Conservation (phyloP, 1,140 invertebrate species). For the Palaemon carinicauda region DNA sequence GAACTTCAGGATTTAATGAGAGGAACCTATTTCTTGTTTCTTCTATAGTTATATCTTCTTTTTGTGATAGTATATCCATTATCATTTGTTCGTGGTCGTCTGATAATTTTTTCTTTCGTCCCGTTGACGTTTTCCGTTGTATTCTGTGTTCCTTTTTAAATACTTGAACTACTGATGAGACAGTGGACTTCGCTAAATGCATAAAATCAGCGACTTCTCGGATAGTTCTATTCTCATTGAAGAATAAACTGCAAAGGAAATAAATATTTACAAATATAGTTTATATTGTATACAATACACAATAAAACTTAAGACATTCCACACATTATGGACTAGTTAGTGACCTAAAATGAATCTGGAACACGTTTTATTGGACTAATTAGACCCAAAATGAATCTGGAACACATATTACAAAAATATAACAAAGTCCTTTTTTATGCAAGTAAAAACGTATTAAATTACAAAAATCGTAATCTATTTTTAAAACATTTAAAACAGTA, state of each 20-base stretch:
- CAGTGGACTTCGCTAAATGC: constrained; percentile 59
- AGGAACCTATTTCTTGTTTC: constrained; percentile 59
- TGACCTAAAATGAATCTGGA: background rate
- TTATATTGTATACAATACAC: background rate
- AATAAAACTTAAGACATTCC: background rate
- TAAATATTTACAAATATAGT: background rate
- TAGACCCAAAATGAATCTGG: background rate
- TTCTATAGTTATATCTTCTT: constrained; percentile 60
- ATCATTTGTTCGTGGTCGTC: constrained; percentile 59
- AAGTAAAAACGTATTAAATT: background rate
- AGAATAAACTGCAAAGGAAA: constrained; percentile 51
- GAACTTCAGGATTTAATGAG: constrained; percentile 57
- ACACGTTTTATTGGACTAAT: background rate
- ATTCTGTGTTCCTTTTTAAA: constrained; percentile 59
- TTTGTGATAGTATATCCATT: constrained; percentile 59
- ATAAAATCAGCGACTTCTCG: constrained; percentile 59
- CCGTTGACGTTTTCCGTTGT: constrained; percentile 58
- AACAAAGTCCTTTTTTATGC: background rate
- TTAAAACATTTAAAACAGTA: background rate
- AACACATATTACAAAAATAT: too few relatives aligned
- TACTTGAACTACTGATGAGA: constrained; percentile 59
- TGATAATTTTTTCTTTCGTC: constrained; percentile 58
- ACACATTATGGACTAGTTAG: background rate
- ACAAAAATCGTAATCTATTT: background rate
- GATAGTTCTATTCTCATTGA: constrained; percentile 59